Evolutionary conservation across 1,140 invertebrate species (phyloP).

Genomic region (Elymnias hypermnestra): DNA sequence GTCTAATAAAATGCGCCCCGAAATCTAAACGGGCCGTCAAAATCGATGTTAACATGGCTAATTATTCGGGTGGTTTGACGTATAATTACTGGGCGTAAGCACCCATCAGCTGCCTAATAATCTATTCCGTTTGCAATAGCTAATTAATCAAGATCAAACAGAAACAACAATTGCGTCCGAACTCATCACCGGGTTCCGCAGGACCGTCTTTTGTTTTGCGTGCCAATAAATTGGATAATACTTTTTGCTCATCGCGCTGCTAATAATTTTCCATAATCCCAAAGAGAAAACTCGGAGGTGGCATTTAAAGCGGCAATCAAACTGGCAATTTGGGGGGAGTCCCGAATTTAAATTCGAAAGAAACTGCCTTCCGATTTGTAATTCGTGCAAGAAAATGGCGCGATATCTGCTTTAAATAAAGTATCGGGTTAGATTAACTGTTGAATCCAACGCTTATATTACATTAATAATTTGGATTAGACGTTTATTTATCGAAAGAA

Average conservation of each 20-base stretch:
- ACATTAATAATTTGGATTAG: too few species aligned
- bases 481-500: too few species aligned
- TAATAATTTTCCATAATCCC: conserved; percentile 53
- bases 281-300: conserved; percentile 43
- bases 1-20: too few species aligned
- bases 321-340: conserved; percentile 60
- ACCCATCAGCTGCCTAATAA: conserved; percentile 44
- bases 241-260: conserved; percentile 29
- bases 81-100: conserved; percentile 40
- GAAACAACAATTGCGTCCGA: conserved; percentile 48
- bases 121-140: conserved; percentile 60
- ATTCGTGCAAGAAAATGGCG: conserved; percentile 66
- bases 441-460: conserved; percentile 12
- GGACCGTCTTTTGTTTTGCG: conserved; percentile 38
- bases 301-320: conserved; percentile 61
- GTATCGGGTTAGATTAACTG: conserved; percentile 33
- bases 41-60: conserved; percentile 38
- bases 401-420: conserved; percentile 68
- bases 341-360: conserved; percentile 59
- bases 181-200: conserved; percentile 29
- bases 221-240: conserved; percentile 24
- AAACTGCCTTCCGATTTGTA: conserved; percentile 66
- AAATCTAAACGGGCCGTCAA: conserved; percentile 19
- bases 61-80: conserved; percentile 45
- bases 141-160: conserved; percentile 67